Base-by-base conservation (phyloP, 2,888 invertebrate species). In the Fragum whitleyi region DNA sequence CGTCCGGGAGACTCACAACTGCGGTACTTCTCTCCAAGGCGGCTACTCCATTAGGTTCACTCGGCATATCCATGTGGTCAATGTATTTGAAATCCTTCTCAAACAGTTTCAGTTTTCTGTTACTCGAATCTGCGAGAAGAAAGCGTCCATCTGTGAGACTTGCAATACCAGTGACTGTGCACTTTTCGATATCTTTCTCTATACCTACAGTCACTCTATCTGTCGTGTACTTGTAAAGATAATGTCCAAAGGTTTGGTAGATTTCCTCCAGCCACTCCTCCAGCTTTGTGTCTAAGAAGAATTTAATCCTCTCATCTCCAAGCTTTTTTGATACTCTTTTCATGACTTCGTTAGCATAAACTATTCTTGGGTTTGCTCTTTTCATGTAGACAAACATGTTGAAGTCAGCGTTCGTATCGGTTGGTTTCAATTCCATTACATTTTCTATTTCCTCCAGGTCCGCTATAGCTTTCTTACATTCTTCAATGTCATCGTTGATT, bases 381-480 rank as follows among this genome's bases (percentile, higher is more conserved):
- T 79, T 75, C n/a, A 67, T 67, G 55, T 75, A 79, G 9, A 79
- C 68, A 32, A 79, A 79, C 51, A 75, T 75, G 53, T 79, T 75
- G 23, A 65, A 65, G 42, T 65, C 65, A 65, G 65, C 53, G 28
- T 69, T 53, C 0, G 69, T 69, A 21, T 69, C 69, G 26, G 69
- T 69, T n/a, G 36, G 53, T 69, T 69, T 69, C n/a, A 69, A 28
- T 6, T 69, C 51, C 55, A 53, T 69, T 16, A 36, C 29, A 16
- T 1, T 29, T 26, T 69, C 69, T 47, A 69, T 53, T n/a, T 69
- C 55, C 9, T 42, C 65, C 5, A 65, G 42, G 9, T 65, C 65
- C 2, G 26, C 16, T 11, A 42, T 7, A 42, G 65, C 65, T 21
- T 65, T 65, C 26, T 65, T 65, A 42, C 65, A 65, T 1, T 65